Evolutionary conservation across 2,888 invertebrate species (phyloP).

Genomic region (Orchestes rusci): DNA sequence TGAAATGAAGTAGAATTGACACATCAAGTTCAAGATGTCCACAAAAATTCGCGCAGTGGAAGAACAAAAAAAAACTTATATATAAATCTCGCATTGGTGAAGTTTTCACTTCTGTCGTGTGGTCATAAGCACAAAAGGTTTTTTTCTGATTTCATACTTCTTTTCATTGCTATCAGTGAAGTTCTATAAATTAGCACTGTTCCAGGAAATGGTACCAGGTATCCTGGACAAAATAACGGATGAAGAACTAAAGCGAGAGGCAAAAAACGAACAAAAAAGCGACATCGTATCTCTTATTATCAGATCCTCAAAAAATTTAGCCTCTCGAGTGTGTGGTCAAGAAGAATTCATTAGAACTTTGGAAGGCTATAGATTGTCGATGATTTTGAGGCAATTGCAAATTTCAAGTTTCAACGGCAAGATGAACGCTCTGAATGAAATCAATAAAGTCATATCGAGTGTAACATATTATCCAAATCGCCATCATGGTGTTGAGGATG

Average conservation of each 20-base stretch:
- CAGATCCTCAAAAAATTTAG: conserved; percentile 84
- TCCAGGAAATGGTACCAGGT: conserved; percentile 76
- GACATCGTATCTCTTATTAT: conserved; percentile 93
- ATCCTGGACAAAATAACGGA: conserved; percentile 89
- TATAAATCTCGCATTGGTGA: too few species aligned
- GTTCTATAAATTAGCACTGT: too few species aligned
- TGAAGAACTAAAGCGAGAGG: conserved; percentile 92
- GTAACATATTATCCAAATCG: conserved; percentile 83
- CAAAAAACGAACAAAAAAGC: conserved; percentile 91
- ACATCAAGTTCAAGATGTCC: too few species aligned
- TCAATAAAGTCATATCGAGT: conserved; percentile 90
- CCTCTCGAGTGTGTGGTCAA: conserved; percentile 74
- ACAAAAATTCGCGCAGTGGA: too few species aligned
- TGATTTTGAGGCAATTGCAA: conserved; percentile 84
- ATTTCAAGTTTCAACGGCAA: conserved; percentile 98
- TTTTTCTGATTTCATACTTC: too few species aligned
- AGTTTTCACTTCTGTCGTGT: too few species aligned
- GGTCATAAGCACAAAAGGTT: too few species aligned
- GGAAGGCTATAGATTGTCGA: conserved; percentile 92
- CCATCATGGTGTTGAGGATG: conserved; percentile 63
- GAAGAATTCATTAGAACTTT: conserved; percentile 71
- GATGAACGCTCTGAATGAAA: conserved; percentile 98
- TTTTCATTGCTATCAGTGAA: too few species aligned
- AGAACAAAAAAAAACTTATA: too few species aligned
- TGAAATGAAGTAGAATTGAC: too few species aligned